Evolutionary conservation across 2,888 invertebrate genomes (phyloP).

Genomic region (Drosophila acutilabella): DNA sequence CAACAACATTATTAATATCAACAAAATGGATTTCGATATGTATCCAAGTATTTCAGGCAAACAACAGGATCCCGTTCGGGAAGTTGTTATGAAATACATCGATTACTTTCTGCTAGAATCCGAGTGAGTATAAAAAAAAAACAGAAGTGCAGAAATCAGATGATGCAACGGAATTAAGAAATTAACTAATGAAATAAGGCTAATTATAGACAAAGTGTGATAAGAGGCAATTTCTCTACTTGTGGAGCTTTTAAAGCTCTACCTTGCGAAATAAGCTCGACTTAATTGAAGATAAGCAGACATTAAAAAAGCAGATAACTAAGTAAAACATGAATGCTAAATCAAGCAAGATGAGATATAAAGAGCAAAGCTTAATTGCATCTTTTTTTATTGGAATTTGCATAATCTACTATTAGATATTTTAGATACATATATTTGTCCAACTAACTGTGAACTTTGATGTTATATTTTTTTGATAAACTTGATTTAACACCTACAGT

Average conservation of each 20-base stretch:
- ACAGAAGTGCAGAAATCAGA: neutral
- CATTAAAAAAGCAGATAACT: neutral
- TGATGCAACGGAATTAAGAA: slow-evolving; percentile 5
- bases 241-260: neutral
- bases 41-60: slow-evolving; percentile 87
- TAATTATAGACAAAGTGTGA: slow-evolving; percentile 7
- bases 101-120: slow-evolving; percentile 88
- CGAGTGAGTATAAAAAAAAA: slow-evolving; percentile 86
- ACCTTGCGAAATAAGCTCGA: neutral
- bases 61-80: slow-evolving; percentile 89
- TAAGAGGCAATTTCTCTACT: neutral
- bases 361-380: no score
- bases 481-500: no score
- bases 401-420: no score
- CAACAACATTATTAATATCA: slow-evolving; percentile 86
- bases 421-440: no score
- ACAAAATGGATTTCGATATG: slow-evolving; percentile 86
- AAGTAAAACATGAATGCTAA: no score
- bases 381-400: no score
- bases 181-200: neutral
- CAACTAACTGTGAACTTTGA: no score
- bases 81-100: slow-evolving; percentile 90
- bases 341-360: no score
- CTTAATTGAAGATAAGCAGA: neutral
- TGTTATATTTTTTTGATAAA: no score